Evolutionary conservation across 2,888 invertebrate genomes (phyloP).

Genomic region (Drosophila barbarae): DNA sequence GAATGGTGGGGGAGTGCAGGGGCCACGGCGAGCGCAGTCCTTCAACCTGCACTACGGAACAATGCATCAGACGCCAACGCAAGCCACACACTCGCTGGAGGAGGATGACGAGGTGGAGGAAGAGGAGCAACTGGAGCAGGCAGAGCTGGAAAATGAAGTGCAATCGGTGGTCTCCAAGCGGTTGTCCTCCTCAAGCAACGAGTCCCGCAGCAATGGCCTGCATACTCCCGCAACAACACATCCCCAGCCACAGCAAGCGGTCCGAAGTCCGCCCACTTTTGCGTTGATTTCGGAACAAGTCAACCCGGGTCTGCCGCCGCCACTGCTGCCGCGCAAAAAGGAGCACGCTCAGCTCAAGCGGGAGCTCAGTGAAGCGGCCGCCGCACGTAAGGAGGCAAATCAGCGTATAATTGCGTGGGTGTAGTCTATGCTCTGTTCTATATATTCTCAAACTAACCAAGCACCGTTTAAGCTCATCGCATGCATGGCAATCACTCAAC

Average conservation of each 20-base stretch:
- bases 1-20: conserved; percentile 41
- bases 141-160: conserved; percentile 33
- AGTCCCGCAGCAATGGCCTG: conserved; percentile 54
- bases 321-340: conserved; percentile 57
- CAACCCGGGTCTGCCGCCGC: conserved; percentile 44
- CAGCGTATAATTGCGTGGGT: conserved; percentile 80
- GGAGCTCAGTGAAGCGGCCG: conserved; percentile 78
- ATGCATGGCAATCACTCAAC: conserved; percentile 27
- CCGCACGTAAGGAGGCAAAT: conserved; percentile 79
- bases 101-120: conserved; percentile 67
- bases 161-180: conserved; percentile 44
- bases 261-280: conserved; percentile 68
- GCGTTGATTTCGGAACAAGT: conserved; percentile 51
- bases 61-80: conserved; percentile 74
- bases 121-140: conserved; percentile 33
- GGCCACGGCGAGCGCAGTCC: conserved; percentile 72
- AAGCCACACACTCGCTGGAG: conserved; percentile 64
- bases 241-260: conserved; percentile 12
- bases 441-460: conserved; percentile 18
- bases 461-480: conserved; percentile 43
- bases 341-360: conserved; percentile 75
- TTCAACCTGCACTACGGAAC: conserved; percentile 78
- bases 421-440: conserved; percentile 71
- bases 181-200: conserved; percentile 56
- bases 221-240: conserved; percentile 26